phyloP scores from a whole-genome alignment of 2,797 vertebrate genomes.

The Cryptoblepharus egeriae region DNA sequence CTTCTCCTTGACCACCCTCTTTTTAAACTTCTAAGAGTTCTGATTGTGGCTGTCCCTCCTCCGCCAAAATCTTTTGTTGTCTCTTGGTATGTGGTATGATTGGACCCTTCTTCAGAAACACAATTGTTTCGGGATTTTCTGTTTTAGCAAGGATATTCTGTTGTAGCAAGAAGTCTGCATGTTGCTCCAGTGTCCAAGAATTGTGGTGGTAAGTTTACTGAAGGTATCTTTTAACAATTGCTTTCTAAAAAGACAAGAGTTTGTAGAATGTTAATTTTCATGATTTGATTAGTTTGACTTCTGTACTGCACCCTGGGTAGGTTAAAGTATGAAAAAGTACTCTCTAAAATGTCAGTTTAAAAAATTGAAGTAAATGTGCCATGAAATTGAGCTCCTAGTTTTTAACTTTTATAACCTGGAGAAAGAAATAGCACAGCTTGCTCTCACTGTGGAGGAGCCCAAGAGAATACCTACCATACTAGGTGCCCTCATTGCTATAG shows the following conservation, averaged over 20 bases:
- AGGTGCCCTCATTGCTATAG: not conserved
- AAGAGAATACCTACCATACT: not conserved
- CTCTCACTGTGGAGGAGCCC: not conserved
- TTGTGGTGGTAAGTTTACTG: slow-evolving; percentile 26
- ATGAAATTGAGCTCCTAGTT: not conserved
- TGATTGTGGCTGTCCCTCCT: not conserved
- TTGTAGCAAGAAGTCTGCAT: slow-evolving; percentile 32
- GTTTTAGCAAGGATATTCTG: slow-evolving; percentile 11
- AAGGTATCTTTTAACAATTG: not conserved
- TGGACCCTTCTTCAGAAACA: slow-evolving; percentile 14
- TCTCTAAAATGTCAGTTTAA: not conserved
- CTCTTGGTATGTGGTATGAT: not conserved
- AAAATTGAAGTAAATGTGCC: not conserved
- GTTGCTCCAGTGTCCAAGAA: slow-evolving; percentile 2
- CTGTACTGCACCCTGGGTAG: not conserved
- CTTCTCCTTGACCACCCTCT: not conserved
- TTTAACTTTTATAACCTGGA: not conserved
- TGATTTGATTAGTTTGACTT: not conserved
- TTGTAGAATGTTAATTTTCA: slow-evolving; percentile 4
- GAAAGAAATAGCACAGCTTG: not conserved
- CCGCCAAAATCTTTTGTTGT: not conserved
- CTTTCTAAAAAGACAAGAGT: slow-evolving; percentile 2
- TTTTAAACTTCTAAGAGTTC: not conserved
- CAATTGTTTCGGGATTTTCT: slow-evolving; percentile 30
- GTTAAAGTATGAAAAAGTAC: not conserved